Evolutionary conservation across 2,888 invertebrate species (phyloP).

Genomic region (Limenitis camilla): DNA sequence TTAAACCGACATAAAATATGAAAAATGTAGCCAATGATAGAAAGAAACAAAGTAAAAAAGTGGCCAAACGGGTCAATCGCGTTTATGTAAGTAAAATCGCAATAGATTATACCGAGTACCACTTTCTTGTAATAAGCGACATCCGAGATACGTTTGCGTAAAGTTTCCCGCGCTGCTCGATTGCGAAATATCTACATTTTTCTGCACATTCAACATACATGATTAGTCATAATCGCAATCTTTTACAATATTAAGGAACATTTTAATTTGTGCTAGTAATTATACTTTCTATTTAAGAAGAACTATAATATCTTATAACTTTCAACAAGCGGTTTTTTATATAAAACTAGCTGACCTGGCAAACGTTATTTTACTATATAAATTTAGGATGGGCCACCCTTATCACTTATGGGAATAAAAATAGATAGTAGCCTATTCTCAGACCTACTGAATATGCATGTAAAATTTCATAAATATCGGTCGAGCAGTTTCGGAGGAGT

Average conservation of each 20-base stretch:
- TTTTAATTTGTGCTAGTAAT: not conserved
- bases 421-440: no score
- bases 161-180: constrained; percentile 49
- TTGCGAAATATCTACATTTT: constrained; percentile 45
- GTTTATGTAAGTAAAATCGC: constrained; percentile 10
- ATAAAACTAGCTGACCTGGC: no score
- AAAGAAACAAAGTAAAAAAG: constrained; percentile 7
- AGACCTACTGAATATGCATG: no score
- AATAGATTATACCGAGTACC: constrained; percentile 14
- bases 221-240: constrained; percentile 31
- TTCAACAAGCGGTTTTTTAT: no score
- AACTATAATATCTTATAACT: not conserved
- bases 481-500: no score
- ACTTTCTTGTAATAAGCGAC: constrained; percentile 19
- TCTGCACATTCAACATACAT: constrained; percentile 36
- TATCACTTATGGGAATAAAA: no score
- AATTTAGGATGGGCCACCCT: no score
- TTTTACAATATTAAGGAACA: constrained; percentile 2
- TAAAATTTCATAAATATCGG: no score
- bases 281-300: constrained; percentile 1
- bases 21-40: not conserved
- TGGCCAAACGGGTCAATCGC: constrained; percentile 10
- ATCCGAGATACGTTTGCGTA: constrained; percentile 22
- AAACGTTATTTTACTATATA: no score
- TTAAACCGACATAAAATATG: not conserved